These are phyloP conservation scores for Julus scanicus DNA, from an alignment of 2,888 invertebrate species.

Conservation along the genomic window DNA sequence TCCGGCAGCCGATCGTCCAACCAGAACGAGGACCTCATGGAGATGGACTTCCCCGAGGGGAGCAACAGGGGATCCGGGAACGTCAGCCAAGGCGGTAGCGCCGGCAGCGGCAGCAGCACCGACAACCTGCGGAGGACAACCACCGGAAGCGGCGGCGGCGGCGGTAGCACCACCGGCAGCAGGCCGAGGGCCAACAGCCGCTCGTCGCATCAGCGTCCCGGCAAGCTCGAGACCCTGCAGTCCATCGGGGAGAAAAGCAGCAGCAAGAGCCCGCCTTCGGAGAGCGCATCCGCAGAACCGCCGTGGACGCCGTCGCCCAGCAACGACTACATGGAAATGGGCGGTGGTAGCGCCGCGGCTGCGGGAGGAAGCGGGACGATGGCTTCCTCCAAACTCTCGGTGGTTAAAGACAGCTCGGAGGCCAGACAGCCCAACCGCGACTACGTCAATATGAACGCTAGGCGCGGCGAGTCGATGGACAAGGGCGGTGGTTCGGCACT, in stretches of 20 bases:
- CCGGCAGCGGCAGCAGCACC: background rate
- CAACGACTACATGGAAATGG: slow-evolving; percentile 46
- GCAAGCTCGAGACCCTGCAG: slow-evolving; percentile 56
- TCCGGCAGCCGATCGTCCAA: slow-evolving; percentile 22
- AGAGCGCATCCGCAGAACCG: background rate
- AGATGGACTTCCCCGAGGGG: slow-evolving; percentile 76
- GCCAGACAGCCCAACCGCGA: background rate
- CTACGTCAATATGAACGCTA: slow-evolving; percentile 5
- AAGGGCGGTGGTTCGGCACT: slow-evolving; percentile 44
- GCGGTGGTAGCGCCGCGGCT: background rate
- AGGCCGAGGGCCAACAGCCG: slow-evolving; percentile 51
- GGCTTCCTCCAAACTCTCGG: background rate
- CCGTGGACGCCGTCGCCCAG: background rate
- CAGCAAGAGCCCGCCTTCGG: background rate
- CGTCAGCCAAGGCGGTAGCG: background rate
- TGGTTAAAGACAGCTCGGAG: background rate
- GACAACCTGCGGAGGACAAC: background rate
- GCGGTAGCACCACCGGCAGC: background rate
- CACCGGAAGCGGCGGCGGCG: background rate
- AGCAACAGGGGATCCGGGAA: background rate
- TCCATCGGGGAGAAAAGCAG: slow-evolving; percentile 56
- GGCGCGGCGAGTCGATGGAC: background rate
- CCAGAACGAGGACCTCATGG: slow-evolving; percentile 78
- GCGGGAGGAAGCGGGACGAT: background rate
- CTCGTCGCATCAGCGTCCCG: slow-evolving; percentile 47